Evolutionary conservation across 1,140 invertebrate genomes (phyloP), one percentile per base, ranked within the genome.

Genomic region (Drosophila virilis): DNA sequence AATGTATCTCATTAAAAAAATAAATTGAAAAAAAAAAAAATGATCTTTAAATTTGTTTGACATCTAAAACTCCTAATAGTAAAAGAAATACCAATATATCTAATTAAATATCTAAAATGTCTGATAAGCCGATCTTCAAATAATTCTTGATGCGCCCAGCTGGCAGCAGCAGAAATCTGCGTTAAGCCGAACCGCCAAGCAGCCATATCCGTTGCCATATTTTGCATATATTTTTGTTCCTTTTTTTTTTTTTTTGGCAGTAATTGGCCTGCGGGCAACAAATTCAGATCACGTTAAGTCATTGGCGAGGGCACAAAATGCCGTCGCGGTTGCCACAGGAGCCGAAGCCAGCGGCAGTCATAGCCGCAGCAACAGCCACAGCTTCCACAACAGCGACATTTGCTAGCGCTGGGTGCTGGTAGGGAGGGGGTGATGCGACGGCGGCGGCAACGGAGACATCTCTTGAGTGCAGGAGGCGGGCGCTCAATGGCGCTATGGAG

Each of bases 231-330:
- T 40, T 32, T 57, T 37, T 28, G 46, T 40, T 45, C 13, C 5
- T 62, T 54, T 46, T 54, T 51, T 37, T 17, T 66, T 57, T 48
- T 67, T 57, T 61, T 35, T 69, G 67, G 70, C 88, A 79, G 74
- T 90, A 82, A 90, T 86, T 90, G 86, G 76, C 73, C 60, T 61
- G 82, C 73, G 71, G 77, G 74, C 81, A 90, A 90, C 86, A 86
- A 90, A 90, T 90, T 90, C 85, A 90, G 82, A 90, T 86, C 79
- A 90, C 86, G 79, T 80, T 86, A 86, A 90, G 72, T 82, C 86
- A 82, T 79, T 89, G 84, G 64, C 66, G 64, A 68, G 62, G 60
- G 65, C 77, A 90, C 62, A 84, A 80, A 88, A 84, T 84, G 77
- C 71, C 83, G 80, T 86, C 84, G 83, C 75, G 76, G 70, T 76